phyloP scores from a whole-genome alignment of 2,888 invertebrate genomes.

The Nebria brevicollis region DNA sequence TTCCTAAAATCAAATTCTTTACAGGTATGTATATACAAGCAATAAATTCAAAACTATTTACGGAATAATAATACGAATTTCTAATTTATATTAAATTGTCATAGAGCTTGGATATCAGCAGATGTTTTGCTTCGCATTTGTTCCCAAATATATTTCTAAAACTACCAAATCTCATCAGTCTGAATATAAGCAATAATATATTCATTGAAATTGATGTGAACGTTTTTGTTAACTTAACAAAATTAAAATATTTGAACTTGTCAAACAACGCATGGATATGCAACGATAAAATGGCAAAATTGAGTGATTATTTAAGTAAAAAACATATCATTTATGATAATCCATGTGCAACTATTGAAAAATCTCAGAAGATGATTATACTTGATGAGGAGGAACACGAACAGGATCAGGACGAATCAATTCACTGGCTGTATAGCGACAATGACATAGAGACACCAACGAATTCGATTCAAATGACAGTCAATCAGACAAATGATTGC shows the following conservation, averaged over 20 bases:
- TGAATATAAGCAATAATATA: constrained; percentile 25
- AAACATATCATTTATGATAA: constrained; percentile 16
- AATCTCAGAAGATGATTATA: constrained; percentile 25
- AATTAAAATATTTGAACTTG: constrained; percentile 22
- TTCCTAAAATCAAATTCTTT: constrained; percentile 21
- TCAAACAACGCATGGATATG: constrained; percentile 23
- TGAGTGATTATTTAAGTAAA: constrained; percentile 15
- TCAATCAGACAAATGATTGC: constrained; percentile 1
- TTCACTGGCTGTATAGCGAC: constrained; percentile 15
- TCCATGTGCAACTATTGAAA: constrained; percentile 24
- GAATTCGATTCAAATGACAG: neutral
- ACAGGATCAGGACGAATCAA: neutral
- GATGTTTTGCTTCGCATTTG: constrained; percentile 24
- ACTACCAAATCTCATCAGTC: constrained; percentile 4
- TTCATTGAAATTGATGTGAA: constrained; percentile 21
- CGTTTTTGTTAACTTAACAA: neutral
- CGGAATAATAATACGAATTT: neutral
- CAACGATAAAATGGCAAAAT: constrained; percentile 12
- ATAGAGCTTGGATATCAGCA: constrained; percentile 27
- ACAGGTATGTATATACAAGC: constrained; percentile 19
- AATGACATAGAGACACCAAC: constrained; percentile 17
- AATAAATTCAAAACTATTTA: too few relatives aligned
- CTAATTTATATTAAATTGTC: neutral
- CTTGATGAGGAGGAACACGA: neutral
- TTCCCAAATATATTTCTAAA: constrained; percentile 24